A percentile compares a stretch with the other conserved stretches of the same genome.
These are phyloP conservation scores for Cryptomyrus ogoouensis DNA, from an alignment of 2,113 vertebrate species.

Conservation along the genomic window DNA sequence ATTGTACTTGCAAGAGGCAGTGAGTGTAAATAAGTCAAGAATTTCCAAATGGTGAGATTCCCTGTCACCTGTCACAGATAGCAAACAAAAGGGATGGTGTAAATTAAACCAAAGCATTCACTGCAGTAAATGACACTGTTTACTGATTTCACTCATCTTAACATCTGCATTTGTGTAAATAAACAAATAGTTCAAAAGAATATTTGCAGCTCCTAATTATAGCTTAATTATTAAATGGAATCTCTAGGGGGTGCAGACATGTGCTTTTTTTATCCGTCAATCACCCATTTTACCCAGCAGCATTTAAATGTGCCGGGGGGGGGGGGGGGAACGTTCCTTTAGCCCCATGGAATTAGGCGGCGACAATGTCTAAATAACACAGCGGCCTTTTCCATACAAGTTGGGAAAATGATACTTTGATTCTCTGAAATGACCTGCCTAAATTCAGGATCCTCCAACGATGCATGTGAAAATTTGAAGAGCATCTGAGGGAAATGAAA, in stretches of 20 bases:
- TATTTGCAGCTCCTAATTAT: background rate
- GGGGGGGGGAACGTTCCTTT: background rate
- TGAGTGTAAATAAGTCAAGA: background rate
- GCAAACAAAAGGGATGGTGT: background rate
- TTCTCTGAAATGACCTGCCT: background rate
- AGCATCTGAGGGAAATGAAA: background rate
- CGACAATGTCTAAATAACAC: background rate
- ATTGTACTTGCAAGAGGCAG: background rate
- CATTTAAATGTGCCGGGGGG: background rate
- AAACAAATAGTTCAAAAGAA: background rate
- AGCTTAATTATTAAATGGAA: background rate
- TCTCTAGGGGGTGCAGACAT: background rate
- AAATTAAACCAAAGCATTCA: background rate
- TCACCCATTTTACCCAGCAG: background rate
- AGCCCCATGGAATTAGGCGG: background rate
- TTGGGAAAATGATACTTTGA: constrained; percentile 12
- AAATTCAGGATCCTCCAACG: background rate
- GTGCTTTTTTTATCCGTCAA: background rate
- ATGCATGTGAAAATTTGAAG: background rate
- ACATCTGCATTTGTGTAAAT: background rate
- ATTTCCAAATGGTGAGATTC: background rate
- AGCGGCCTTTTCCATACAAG: background rate
- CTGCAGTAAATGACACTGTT: background rate
- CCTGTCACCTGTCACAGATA: background rate
- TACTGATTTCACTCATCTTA: background rate